Evolutionary conservation across 2,797 vertebrate genomes (phyloP).

Genomic region (Lepilemur septentrionalis): DNA sequence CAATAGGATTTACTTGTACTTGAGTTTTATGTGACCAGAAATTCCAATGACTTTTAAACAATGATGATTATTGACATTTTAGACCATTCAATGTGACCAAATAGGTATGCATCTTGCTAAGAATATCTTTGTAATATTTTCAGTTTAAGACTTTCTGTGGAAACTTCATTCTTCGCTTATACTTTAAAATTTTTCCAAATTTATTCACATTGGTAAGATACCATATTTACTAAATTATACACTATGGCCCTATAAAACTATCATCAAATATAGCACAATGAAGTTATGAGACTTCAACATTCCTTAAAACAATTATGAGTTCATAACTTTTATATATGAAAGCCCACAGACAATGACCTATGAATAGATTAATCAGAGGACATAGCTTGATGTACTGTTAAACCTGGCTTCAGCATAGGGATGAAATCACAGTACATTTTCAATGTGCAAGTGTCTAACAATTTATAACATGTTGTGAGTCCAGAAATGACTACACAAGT

Average conservation of each 20-base stretch:
- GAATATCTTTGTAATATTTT: not conserved
- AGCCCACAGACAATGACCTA: not conserved
- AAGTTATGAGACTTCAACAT: not conserved
- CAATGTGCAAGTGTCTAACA: not conserved
- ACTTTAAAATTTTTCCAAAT: not conserved
- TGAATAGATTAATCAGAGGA: not conserved
- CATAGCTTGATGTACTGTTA: not conserved
- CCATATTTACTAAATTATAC: not conserved
- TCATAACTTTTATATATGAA: not conserved
- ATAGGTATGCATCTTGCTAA: not conserved
- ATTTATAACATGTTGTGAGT: not conserved
- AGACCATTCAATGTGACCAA: not conserved
- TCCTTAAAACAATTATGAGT: not conserved
- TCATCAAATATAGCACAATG: constrained; percentile 26
- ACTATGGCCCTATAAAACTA: not conserved
- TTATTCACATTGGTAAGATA: not conserved
- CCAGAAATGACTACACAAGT: not conserved
- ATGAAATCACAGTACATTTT: not conserved
- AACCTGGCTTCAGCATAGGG: not conserved
- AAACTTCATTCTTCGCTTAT: not conserved
- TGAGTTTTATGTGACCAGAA: not conserved
- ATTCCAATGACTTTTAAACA: not conserved
- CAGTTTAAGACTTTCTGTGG: not conserved
- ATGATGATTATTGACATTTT: not conserved
- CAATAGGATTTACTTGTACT: not conserved